phyloP scores from a whole-genome alignment of 2,797 vertebrate species.

The Danio kyathit region DNA sequence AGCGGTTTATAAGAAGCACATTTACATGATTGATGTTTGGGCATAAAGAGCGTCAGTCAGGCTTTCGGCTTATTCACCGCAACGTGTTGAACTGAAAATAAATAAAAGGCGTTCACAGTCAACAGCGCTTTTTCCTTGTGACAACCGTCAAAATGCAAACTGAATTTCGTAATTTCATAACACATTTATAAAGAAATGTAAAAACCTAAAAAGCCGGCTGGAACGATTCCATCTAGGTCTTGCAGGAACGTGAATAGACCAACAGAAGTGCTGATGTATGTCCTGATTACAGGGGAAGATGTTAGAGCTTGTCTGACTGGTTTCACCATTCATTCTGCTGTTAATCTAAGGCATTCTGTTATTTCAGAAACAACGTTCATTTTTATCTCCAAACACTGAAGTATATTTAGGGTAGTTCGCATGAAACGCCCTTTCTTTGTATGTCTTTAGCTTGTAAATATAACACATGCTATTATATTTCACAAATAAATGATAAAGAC shows the following conservation, averaged over 20 bases:
- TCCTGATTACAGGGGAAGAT: neutral
- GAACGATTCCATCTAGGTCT: neutral
- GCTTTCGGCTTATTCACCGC: no score
- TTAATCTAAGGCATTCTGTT: neutral
- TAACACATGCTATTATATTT: neutral
- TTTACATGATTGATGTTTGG: neutral
- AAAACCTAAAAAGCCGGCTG: neutral
- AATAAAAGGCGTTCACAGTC: neutral
- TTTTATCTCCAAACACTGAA: neutral
- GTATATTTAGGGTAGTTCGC: neutral
- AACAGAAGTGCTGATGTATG: neutral
- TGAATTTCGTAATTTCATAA: neutral
- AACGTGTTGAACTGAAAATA: neutral
- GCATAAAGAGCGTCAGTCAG: neutral
- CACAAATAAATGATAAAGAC: no score
- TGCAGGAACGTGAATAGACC: neutral
- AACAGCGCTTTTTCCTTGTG: neutral
- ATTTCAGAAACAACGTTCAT: neutral
- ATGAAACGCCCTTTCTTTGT: neutral
- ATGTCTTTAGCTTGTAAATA: neutral
- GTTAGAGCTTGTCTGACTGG: conserved; percentile 21
- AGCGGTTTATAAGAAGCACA: neutral
- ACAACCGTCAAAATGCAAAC: neutral
- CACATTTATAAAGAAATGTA: neutral
- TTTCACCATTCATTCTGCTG: neutral